Percentiles rank a stretch among this genome's conserved stretches.
These are phyloP conservation scores for Eueremaeus valkanovi DNA, from an alignment of 2,888 invertebrate species.

Conservation along the genomic window DNA sequence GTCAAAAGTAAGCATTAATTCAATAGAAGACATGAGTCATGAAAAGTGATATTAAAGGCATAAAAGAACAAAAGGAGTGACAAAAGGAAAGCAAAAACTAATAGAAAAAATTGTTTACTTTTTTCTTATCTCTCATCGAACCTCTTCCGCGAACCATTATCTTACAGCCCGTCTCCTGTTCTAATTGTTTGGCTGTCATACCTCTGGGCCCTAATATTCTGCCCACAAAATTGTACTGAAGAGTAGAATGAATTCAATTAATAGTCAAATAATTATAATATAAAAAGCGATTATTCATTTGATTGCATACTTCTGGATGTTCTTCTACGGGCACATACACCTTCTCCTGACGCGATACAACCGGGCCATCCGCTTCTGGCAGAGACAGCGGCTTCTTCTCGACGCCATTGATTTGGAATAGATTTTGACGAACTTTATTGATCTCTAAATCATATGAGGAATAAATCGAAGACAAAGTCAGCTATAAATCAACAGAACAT, in stretches of 20 bases:
- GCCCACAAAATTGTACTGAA: slow-evolving; percentile 98
- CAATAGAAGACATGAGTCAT: background rate
- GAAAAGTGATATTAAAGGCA: background rate
- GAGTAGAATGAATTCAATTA: background rate
- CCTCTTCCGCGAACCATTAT: slow-evolving; percentile 99
- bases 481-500: background rate
- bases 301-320: slow-evolving; percentile 90
- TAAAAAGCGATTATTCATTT: slow-evolving; percentile 35
- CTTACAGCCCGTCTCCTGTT: slow-evolving; percentile 99
- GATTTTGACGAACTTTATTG: slow-evolving; percentile 90
- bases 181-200: slow-evolving; percentile 99
- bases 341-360: slow-evolving; percentile 94
- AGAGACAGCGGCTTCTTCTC: slow-evolving; percentile 87
- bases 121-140: slow-evolving; percentile 98
- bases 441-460: slow-evolving; percentile 68
- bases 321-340: slow-evolving; percentile 99
- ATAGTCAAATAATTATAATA: background rate
- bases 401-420: slow-evolving; percentile 98
- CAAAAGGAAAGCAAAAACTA: background rate
- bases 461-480: background rate
- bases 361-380: slow-evolving; percentile 84
- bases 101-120: slow-evolving; percentile 64
- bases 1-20: slow-evolving; percentile 11
- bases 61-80: background rate
- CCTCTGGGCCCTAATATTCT: slow-evolving; percentile 98